These are phyloP conservation scores for Argynnis bischoffii DNA, from an alignment of 2,888 invertebrate genomes.

Conservation along the genomic window DNA sequence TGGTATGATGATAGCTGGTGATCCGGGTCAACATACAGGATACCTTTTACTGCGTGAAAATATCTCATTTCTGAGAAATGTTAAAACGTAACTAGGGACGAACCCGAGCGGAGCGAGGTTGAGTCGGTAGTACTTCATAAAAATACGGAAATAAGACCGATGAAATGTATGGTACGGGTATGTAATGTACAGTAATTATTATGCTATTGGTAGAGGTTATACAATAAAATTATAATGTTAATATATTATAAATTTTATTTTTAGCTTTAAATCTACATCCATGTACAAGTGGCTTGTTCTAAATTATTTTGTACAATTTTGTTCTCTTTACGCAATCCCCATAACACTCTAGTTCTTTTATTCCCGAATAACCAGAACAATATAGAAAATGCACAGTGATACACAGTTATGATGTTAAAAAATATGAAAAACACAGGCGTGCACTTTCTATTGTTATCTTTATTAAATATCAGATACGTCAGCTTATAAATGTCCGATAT, in stretches of 20 bases:
- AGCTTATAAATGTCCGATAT: slow-evolving; percentile 58
- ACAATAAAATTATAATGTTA: neutral
- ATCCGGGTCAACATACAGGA: too few species aligned
- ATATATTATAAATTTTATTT: neutral
- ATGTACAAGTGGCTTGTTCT: slow-evolving; percentile 6
- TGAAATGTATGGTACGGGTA: too few species aligned
- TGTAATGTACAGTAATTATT: too few species aligned
- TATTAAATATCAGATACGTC: slow-evolving; percentile 43
- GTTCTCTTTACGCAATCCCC: slow-evolving; percentile 45
- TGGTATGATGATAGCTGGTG: too few species aligned
- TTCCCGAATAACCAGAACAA: slow-evolving; percentile 73
- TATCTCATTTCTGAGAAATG: too few species aligned
- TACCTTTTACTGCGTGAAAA: too few species aligned
- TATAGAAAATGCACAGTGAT: slow-evolving; percentile 64
- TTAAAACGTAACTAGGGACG: too few species aligned
- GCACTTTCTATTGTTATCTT: slow-evolving; percentile 35
- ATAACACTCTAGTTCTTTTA: slow-evolving; percentile 60
- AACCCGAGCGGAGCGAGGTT: too few species aligned
- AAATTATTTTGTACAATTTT: slow-evolving; percentile 7
- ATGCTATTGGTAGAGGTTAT: neutral
- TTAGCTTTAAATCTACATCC: slow-evolving; percentile 3
- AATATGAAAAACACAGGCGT: slow-evolving; percentile 39
- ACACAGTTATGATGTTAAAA: slow-evolving; percentile 50
- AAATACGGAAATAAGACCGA: too few species aligned
- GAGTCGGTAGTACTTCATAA: too few species aligned